A percentile compares a stretch with the other conserved stretches of the same genome.
These are phyloP conservation scores for Caenorhabditis sinica DNA, from an alignment of 2,888 invertebrate species.

Conservation along the genomic window DNA sequence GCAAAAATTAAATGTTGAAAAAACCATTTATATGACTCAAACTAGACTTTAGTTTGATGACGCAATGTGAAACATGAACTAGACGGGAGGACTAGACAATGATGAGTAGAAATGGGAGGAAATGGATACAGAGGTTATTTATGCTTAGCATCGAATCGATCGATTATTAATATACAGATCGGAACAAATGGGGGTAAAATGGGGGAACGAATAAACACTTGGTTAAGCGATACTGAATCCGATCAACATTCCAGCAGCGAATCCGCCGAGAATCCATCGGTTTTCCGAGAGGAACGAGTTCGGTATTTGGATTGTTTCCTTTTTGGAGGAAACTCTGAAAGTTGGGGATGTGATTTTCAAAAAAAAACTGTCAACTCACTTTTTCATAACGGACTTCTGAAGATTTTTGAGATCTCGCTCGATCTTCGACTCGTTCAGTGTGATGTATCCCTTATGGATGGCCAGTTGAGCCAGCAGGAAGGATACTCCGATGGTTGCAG, in stretches of 20 bases:
- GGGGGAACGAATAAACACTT: background rate
- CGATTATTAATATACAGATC: slow-evolving; percentile 49
- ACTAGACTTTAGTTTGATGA: slow-evolving; percentile 9
- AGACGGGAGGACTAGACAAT: slow-evolving; percentile 43
- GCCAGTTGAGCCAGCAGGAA: slow-evolving; percentile 59
- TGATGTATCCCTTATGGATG: slow-evolving; percentile 66
- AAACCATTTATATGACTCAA: slow-evolving; percentile 20
- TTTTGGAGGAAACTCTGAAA: slow-evolving; percentile 47
- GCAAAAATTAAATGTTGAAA: background rate
- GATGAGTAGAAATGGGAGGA: background rate
- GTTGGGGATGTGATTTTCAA: background rate
- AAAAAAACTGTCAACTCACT: slow-evolving; percentile 1
- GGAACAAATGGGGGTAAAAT: background rate
- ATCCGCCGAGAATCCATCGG: slow-evolving; percentile 64
- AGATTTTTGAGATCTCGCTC: slow-evolving; percentile 58
- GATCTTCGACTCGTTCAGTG: slow-evolving; percentile 62
- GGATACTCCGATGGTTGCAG: slow-evolving; percentile 62
- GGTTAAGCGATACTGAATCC: slow-evolving; percentile 62
- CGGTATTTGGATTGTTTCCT: slow-evolving; percentile 26
- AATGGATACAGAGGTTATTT: slow-evolving; percentile 29
- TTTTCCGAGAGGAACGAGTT: slow-evolving; percentile 54
- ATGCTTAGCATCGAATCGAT: slow-evolving; percentile 46
- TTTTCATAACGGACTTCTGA: slow-evolving; percentile 54
- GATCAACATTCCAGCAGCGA: slow-evolving; percentile 63
- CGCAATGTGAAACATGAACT: slow-evolving; percentile 40